These are phyloP conservation scores for Euplagia quadripunctaria DNA, from an alignment of 2,888 invertebrate species.

Conservation along the genomic window DNA sequence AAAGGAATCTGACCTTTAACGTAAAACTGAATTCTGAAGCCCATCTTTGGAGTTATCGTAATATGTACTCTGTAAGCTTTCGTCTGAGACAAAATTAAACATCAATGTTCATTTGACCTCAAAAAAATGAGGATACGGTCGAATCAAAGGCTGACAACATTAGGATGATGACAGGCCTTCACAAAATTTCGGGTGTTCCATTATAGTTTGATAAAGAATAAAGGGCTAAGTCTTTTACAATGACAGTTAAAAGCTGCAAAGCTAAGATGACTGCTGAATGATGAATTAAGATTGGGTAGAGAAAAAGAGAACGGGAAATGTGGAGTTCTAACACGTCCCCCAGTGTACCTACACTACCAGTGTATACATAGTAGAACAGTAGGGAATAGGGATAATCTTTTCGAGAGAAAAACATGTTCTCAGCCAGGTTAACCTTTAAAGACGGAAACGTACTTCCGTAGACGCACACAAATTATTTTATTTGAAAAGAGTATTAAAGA, in stretches of 20 bases:
- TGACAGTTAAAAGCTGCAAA: not conserved
- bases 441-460: too few relatives aligned
- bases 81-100: not conserved
- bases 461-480: too few relatives aligned
- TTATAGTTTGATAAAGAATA: not conserved
- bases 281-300: too few relatives aligned
- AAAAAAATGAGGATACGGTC: conserved; percentile 5
- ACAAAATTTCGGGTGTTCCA: not conserved
- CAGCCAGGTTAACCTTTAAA: too few relatives aligned
- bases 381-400: too few relatives aligned
- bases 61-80: not conserved
- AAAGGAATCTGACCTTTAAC: conserved; percentile 35
- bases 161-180: not conserved
- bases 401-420: too few relatives aligned
- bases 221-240: not conserved
- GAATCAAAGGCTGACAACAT: conserved; percentile 11
- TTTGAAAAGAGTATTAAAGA: too few relatives aligned
- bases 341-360: too few relatives aligned
- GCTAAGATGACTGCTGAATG: too few relatives aligned
- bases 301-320: too few relatives aligned
- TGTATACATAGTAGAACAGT: too few relatives aligned
- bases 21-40: conserved; percentile 19
- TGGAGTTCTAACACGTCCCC: too few relatives aligned
- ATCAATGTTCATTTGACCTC: not conserved
- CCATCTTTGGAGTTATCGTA: conserved; percentile 17